These are phyloP conservation scores for Stenoptilia bipunctidactyla DNA, from an alignment of 2,888 invertebrate genomes.

Conservation along the genomic window DNA sequence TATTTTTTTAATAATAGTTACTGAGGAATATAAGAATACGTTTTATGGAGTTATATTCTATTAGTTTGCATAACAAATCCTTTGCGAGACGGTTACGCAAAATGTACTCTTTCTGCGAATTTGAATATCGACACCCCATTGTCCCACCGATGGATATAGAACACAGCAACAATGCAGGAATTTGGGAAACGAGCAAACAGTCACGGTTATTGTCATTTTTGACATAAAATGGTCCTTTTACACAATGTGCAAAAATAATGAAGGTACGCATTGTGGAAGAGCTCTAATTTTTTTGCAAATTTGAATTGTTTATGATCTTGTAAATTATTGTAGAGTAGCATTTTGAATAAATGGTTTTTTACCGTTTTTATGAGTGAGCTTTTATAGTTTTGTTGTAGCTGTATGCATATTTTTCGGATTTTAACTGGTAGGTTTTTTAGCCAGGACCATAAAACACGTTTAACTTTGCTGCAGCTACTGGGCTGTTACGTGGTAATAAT, in stretches of 20 bases:
- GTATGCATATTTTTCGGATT: too few relatives aligned
- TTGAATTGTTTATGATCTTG: constrained; percentile 5
- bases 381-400: too few relatives aligned
- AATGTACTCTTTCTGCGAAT: constrained; percentile 46
- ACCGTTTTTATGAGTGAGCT: not conserved
- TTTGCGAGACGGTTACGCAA: constrained; percentile 42
- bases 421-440: too few relatives aligned
- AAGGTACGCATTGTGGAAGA: constrained; percentile 27
- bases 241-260: constrained; percentile 30
- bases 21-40: too few relatives aligned
- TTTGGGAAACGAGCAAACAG: constrained; percentile 19
- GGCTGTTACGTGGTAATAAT: too few relatives aligned
- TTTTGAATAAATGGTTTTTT: constrained; percentile 1
- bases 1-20: constrained; percentile 7
- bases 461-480: not conserved
- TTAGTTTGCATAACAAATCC: not conserved
- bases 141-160: constrained; percentile 31
- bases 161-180: constrained; percentile 22
- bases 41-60: too few relatives aligned
- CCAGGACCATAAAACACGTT: not conserved
- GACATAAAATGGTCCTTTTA: constrained; percentile 17
- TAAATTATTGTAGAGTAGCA: constrained; percentile 1
- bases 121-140: constrained; percentile 49
- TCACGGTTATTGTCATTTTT: constrained; percentile 17
- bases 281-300: constrained; percentile 19